phyloP scores from a whole-genome alignment of 2,888 invertebrate species.

The Hymenopus coronatus region DNA sequence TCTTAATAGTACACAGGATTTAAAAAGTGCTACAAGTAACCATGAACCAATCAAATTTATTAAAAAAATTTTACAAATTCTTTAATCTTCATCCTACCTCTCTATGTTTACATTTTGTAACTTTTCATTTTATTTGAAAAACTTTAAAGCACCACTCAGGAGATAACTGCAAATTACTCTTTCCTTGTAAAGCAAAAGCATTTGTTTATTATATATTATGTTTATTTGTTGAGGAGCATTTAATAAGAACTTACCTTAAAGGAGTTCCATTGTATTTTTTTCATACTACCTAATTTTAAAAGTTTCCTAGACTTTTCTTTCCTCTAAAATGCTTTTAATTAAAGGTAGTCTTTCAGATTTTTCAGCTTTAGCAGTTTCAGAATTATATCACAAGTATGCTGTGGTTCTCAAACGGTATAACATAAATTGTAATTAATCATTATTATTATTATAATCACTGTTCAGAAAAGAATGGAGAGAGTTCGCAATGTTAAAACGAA shows the following conservation, averaged over 20 bases:
- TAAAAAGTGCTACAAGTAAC: conserved; percentile 13
- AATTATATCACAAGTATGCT: conserved; percentile 26
- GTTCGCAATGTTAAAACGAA: conserved; percentile 22
- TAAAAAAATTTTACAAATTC: background rate
- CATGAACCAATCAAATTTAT: conserved; percentile 1
- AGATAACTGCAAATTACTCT: conserved; percentile 1
- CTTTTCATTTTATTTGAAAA: background rate
- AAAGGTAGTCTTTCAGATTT: background rate
- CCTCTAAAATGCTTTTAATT: conserved; percentile 22
- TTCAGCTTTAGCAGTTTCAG: background rate
- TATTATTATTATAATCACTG: conserved; percentile 13
- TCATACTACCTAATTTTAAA: background rate
- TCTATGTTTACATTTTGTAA: background rate
- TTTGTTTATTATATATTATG: conserved; percentile 1
- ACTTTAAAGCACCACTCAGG: conserved; percentile 22
- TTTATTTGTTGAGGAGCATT: conserved; percentile 13
- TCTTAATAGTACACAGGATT: background rate
- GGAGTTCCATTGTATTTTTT: conserved; percentile 13
- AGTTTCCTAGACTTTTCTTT: conserved; percentile 11
- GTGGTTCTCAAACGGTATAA: conserved; percentile 29
- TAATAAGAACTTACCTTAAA: background rate
- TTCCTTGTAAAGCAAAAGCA: background rate
- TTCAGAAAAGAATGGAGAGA: conserved; percentile 6
- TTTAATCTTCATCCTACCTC: background rate
- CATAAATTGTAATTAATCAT: conserved; percentile 15